Evolutionary conservation across 2,113 vertebrate genomes (phyloP).

Genomic region (Spheniscus mendiculus): DNA sequence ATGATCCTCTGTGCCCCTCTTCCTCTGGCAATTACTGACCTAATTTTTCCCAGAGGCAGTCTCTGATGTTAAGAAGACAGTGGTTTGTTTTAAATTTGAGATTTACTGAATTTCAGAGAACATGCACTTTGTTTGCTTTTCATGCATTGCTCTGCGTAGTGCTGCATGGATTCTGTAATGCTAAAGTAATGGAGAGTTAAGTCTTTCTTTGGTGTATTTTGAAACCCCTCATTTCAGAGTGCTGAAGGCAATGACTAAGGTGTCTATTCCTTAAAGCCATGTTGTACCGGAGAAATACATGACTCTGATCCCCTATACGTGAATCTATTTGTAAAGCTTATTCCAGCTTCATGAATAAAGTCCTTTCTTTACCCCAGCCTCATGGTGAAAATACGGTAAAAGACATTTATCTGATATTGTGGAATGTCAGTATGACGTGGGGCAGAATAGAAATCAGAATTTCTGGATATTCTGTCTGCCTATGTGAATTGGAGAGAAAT

Average conservation of each 20-base stretch:
- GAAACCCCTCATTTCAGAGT: background rate
- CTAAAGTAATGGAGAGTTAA: background rate
- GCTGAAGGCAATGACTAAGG: background rate
- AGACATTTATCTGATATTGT: background rate
- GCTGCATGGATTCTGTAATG: background rate
- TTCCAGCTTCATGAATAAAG: background rate
- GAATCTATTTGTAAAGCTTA: background rate
- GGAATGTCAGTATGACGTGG: background rate
- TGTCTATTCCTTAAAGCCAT: background rate
- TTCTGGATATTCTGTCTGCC: background rate
- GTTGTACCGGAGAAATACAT: background rate
- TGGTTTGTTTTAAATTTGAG: background rate
- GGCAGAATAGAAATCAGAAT: background rate
- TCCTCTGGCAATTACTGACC: background rate
- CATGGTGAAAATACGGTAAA: background rate
- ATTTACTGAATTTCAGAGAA: background rate
- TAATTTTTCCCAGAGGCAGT: background rate
- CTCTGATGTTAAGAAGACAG: background rate
- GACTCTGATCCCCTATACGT: background rate
- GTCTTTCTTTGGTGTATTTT: background rate
- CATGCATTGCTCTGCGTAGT: background rate
- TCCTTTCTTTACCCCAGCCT: background rate
- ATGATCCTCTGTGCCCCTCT: background rate
- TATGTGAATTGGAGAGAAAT: background rate
- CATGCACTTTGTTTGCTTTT: background rate